Evolutionary conservation across 2,888 invertebrate genomes (phyloP).

Genomic region (Campoletis raptor): DNA sequence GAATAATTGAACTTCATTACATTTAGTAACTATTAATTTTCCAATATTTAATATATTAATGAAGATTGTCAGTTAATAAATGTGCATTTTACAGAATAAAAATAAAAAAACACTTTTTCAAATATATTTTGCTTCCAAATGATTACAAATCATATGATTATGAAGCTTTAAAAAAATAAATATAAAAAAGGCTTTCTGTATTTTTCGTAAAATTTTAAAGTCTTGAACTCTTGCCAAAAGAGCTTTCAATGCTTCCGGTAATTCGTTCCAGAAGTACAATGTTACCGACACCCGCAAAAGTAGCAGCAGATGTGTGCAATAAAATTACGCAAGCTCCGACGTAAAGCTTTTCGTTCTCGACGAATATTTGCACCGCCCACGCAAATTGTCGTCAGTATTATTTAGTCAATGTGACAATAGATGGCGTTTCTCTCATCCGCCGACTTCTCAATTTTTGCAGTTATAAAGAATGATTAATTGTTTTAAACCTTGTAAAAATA

Average conservation of each 20-base stretch:
- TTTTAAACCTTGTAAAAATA: too few species aligned
- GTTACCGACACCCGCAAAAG: constrained; percentile 58
- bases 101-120: background rate
- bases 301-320: constrained; percentile 18
- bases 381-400: background rate
- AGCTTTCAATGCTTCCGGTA: constrained; percentile 53
- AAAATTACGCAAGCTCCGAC: constrained; percentile 45
- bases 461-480: too few species aligned
- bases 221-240: constrained; percentile 46
- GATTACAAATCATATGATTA: background rate
- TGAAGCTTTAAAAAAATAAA: background rate
- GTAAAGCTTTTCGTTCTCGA: constrained; percentile 23
- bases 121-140: too few species aligned
- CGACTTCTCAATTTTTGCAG: constrained; percentile 4
- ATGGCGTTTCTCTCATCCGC: constrained; percentile 46
- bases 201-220: constrained; percentile 6
- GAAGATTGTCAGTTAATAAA: background rate
- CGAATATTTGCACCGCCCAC: constrained; percentile 24
- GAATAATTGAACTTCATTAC: background rate
- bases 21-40: background rate
- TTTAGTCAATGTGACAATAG: constrained; percentile 40
- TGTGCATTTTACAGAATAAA: background rate
- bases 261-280: constrained; percentile 43
- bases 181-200: background rate
- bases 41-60: background rate